Base-by-base conservation (phyloP, 2,113 vertebrate genomes). In the Myrmecophaga tridactyla region DNA sequence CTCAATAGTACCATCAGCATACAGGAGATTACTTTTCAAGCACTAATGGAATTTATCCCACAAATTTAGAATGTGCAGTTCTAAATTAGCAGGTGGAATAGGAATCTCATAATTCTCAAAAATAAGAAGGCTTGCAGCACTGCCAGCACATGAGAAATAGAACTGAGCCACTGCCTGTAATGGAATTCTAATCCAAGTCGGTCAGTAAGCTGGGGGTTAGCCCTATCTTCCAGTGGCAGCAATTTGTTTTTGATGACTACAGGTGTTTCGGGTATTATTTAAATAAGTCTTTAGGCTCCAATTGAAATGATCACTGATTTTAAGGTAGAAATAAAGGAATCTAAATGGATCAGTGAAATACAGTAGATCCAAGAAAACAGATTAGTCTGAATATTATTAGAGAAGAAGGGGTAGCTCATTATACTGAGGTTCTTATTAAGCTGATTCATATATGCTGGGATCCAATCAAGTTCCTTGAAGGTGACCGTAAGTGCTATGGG, bases 1-100 rank as follows among this genome's bases (percentile, higher is more conserved):
- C 36, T 36, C 90, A 46, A 69, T 60, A 80, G 73, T 76, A 76
- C 15, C 58, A 86, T 83, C 53, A 25, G 12, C 29, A 82, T 48
- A 53, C 60, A 70, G 70, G 31, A 92, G 78, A 87, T 94, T 90
- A 81, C 56, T 93, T 96, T 87, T 84, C 56, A 76, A 86, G 58
- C 48, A 75, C 72, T 94, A 63, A 96, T 78, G 92, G n/a, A 89
- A 94, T 76, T 80, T 78, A 96, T 95, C 90, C 94, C 36, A 15
- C 39, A 88, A 65, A 89, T 60, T 65, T 58, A 67, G 36, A 90
- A 73, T 77, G 20, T 87, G n/a, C 86, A 46, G 15, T 73, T 94
- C 29, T 83, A 75, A 97, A 70, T 95, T 80, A 73, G 34, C 85
- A 88, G 29, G 34, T 75, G 23, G 87, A 70, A 87, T 46, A 48